Percentiles rank a stretch among this genome's conserved stretches.
Conservation (phyloP, 2,888 invertebrate species). For the Drosophila leonis region DNA sequence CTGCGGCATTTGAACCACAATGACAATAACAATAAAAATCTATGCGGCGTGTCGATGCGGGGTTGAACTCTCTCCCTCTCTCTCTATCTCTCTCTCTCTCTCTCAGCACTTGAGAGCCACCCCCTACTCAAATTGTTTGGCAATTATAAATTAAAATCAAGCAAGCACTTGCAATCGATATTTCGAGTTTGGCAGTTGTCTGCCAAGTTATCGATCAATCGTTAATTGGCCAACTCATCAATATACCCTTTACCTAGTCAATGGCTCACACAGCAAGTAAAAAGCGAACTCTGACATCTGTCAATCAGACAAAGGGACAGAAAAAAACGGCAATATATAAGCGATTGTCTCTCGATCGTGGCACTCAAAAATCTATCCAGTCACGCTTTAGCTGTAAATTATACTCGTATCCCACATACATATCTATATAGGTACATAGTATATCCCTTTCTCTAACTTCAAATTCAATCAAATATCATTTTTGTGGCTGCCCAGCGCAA, state of each 20-base stretch:
- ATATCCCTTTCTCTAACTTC: constrained; percentile 15
- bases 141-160: constrained; percentile 79
- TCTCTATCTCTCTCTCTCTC: background rate
- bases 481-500: constrained; percentile 48
- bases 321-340: constrained; percentile 53
- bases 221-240: constrained; percentile 64
- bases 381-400: constrained; percentile 48
- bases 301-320: constrained; percentile 45
- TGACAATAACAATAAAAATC: constrained; percentile 34
- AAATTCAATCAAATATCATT: constrained; percentile 53
- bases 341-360: constrained; percentile 52
- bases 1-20: constrained; percentile 7
- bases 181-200: constrained; percentile 39
- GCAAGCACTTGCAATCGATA: constrained; percentile 67
- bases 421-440: background rate
- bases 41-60: constrained; percentile 7
- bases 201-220: constrained; percentile 64
- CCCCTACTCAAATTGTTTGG: constrained; percentile 35
- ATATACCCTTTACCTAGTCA: constrained; percentile 56
- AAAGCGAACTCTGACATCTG: constrained; percentile 57
- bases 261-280: constrained; percentile 13
- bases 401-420: no score
- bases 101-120: constrained; percentile 26
- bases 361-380: constrained; percentile 50
- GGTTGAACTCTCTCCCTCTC: constrained; percentile 4